Conservation (phyloP, 2,113 vertebrate species). For the Sander lucioperca region DNA sequence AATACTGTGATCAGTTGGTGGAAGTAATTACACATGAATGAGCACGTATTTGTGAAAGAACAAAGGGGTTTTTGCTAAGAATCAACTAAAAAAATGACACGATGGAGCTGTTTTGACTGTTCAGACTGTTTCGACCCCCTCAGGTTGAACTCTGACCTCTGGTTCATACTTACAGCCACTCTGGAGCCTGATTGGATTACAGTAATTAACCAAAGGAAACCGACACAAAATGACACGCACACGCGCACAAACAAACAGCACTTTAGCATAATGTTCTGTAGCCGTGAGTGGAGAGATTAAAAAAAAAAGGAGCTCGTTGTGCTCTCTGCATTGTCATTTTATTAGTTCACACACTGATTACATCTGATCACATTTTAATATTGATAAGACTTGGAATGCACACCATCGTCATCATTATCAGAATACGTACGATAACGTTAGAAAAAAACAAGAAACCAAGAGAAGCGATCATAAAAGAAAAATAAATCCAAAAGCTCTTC, state of each 20-base stretch:
- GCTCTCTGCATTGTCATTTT: slow-evolving; percentile 68
- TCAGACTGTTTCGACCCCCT: neutral
- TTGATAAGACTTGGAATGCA: slow-evolving; percentile 68
- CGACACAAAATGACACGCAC: neutral
- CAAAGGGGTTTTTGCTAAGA: no score
- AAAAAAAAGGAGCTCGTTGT: no score
- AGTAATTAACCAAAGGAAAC: neutral
- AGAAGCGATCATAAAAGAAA: slow-evolving; percentile 24
- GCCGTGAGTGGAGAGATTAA: no score
- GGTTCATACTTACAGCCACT: neutral
- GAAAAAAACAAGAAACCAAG: slow-evolving; percentile 31
- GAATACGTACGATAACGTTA: slow-evolving; percentile 20
- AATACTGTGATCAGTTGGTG: no score
- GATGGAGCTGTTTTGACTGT: no score
- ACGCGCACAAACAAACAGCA: neutral
- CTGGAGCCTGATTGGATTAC: neutral
- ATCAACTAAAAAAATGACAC: no score
- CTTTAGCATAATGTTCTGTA: no score
- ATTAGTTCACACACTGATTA: slow-evolving; percentile 82
- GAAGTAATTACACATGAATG: no score
- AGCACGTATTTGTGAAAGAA: no score
- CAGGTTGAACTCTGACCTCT: slow-evolving; percentile 12
- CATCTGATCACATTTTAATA: slow-evolving; percentile 80
- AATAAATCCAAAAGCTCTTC: slow-evolving; percentile 34
- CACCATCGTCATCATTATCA: slow-evolving; percentile 37